These are phyloP conservation scores for Diplodus puntazzo DNA, from an alignment of 2,797 vertebrate species.

Conservation along the genomic window DNA sequence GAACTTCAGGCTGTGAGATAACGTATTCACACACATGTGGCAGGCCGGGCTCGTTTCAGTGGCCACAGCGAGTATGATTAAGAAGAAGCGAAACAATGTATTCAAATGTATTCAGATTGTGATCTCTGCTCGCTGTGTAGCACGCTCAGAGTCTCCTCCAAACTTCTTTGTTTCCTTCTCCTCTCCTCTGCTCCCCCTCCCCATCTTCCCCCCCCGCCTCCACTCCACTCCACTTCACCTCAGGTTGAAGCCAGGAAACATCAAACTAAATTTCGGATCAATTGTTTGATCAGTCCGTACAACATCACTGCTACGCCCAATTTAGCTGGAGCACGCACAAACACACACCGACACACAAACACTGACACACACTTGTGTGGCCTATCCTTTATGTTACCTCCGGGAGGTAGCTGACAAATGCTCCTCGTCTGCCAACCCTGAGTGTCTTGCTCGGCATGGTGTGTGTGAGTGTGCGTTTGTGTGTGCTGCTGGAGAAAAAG, in stretches of 20 bases:
- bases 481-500: constrained; percentile 17
- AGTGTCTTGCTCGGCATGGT: constrained; percentile 60
- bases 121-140: constrained; percentile 13
- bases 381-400: constrained; percentile 69
- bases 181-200: neutral
- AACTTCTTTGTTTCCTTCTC: constrained; percentile 20
- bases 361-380: constrained; percentile 31
- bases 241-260: constrained; percentile 49
- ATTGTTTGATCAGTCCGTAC: constrained; percentile 61
- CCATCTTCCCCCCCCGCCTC: neutral
- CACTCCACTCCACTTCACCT: neutral
- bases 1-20: constrained; percentile 52
- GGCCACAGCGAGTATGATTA: constrained; percentile 41
- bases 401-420: constrained; percentile 72
- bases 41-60: constrained; percentile 38
- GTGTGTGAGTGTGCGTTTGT: constrained; percentile 35
- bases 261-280: constrained; percentile 65
- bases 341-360: constrained; percentile 21
- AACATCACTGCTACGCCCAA: constrained; percentile 57
- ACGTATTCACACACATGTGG: constrained; percentile 55
- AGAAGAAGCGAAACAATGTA: constrained; percentile 36
- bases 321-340: constrained; percentile 50
- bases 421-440: constrained; percentile 66
- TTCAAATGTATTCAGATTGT: constrained; percentile 57
- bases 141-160: neutral